Percentiles rank a stretch among this genome's conserved stretches.
Conservation (phyloP, 2,797 vertebrate species). For the Xiphorhynchus erythropygius region DNA sequence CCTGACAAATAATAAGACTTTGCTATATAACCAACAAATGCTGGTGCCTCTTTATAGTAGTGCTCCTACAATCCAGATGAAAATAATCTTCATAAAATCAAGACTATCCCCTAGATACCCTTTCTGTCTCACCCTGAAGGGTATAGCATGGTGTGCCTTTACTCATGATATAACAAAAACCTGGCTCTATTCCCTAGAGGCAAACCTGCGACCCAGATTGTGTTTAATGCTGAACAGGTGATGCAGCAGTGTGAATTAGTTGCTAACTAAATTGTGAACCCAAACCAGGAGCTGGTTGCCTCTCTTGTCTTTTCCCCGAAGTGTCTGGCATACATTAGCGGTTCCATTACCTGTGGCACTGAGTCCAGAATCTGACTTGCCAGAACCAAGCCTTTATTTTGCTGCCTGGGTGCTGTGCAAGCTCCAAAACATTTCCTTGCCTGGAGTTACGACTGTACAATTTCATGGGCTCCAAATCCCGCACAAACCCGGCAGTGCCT, state of each 20-base stretch:
- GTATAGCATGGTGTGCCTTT: background rate
- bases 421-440: background rate
- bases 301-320: background rate
- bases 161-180: fast-evolving
- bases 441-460: background rate
- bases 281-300: background rate
- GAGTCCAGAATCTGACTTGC: background rate
- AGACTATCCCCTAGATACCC: background rate
- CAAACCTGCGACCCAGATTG: background rate
- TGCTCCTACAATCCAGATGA: background rate
- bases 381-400: background rate
- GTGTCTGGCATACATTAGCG: background rate
- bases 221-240: background rate
- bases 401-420: background rate
- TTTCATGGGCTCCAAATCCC: background rate
- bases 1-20: background rate
- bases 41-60: background rate
- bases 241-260: background rate
- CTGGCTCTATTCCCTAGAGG: background rate
- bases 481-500: background rate
- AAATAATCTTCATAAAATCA: background rate
- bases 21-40: background rate
- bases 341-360: background rate
- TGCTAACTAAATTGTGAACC: background rate
- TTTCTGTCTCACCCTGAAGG: background rate